These are phyloP conservation scores for Papilio dardanus DNA, from an alignment of 1,140 invertebrate genomes.

Conservation along the genomic window DNA sequence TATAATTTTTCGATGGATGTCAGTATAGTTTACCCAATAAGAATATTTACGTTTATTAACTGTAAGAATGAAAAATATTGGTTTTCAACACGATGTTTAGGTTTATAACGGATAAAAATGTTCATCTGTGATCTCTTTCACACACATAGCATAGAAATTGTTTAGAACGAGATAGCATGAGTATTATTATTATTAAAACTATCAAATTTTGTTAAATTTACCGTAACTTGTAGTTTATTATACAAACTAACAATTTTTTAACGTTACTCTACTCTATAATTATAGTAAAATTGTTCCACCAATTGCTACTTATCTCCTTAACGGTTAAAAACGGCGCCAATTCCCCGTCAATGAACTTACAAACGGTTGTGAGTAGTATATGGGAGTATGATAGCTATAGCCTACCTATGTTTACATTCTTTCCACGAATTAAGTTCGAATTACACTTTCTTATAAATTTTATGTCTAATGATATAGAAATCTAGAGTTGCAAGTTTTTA, in stretches of 20 bases:
- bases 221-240: not conserved
- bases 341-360: slow-evolving; percentile 62
- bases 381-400: slow-evolving; percentile 38
- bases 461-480: not conserved
- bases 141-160: slow-evolving; percentile 41
- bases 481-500: not conserved
- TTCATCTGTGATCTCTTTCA: slow-evolving; percentile 60
- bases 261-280: not conserved
- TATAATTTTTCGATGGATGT: not conserved
- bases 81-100: slow-evolving; percentile 49
- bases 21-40: slow-evolving; percentile 3
- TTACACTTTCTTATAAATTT: not conserved
- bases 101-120: slow-evolving; percentile 67
- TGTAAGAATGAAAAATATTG: slow-evolving; percentile 14
- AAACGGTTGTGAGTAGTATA: slow-evolving; percentile 45
- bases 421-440: slow-evolving; percentile 40
- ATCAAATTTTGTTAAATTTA: slow-evolving; percentile 30
- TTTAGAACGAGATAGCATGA: slow-evolving; percentile 54
- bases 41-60: slow-evolving; percentile 4
- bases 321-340: slow-evolving; percentile 60
- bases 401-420: slow-evolving; percentile 40
- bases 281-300: slow-evolving; percentile 25
- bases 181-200: slow-evolving; percentile 45
- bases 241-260: not conserved
- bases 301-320: slow-evolving; percentile 36